Evolutionary conservation across 2,888 invertebrate species (phyloP).

Genomic region (Melinopterus prodromus): DNA sequence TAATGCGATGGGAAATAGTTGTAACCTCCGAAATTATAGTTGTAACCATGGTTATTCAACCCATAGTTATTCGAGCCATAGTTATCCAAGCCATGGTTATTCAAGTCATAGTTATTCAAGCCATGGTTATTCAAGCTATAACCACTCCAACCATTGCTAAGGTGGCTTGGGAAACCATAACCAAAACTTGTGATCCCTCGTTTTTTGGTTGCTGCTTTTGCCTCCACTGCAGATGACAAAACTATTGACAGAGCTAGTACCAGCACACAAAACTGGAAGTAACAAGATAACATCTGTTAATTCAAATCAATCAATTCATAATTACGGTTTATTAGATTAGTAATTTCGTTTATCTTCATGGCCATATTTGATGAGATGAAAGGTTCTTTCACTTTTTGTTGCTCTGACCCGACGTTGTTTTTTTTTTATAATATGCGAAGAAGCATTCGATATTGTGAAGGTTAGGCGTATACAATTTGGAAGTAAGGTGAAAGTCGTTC

Average conservation of each 20-base stretch:
- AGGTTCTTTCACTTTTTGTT: slow-evolving; percentile 4
- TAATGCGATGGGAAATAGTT: neutral
- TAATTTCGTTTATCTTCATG: neutral
- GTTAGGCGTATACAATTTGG: neutral
- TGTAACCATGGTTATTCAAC: neutral
- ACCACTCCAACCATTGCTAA: neutral
- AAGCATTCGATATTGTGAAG: neutral
- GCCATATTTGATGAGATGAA: neutral
- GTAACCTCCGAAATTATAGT: neutral
- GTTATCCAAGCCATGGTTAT: no score
- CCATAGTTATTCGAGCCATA: neutral
- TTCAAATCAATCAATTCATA: neutral
- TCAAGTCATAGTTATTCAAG: no score
- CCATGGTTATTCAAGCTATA: neutral
- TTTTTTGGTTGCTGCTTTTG: slow-evolving; percentile 42
- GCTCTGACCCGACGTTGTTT: neutral
- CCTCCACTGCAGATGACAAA: slow-evolving; percentile 44
- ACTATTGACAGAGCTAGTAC: slow-evolving; percentile 45
- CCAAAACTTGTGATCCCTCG: slow-evolving; percentile 33
- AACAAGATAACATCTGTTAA: neutral
- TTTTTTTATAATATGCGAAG: neutral
- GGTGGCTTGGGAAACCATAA: neutral
- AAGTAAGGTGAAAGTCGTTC: neutral
- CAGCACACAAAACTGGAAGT: slow-evolving; percentile 44
- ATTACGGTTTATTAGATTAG: neutral